phyloP scores from a whole-genome alignment of 1,140 invertebrate species.

The Eufriesea mexicana region DNA sequence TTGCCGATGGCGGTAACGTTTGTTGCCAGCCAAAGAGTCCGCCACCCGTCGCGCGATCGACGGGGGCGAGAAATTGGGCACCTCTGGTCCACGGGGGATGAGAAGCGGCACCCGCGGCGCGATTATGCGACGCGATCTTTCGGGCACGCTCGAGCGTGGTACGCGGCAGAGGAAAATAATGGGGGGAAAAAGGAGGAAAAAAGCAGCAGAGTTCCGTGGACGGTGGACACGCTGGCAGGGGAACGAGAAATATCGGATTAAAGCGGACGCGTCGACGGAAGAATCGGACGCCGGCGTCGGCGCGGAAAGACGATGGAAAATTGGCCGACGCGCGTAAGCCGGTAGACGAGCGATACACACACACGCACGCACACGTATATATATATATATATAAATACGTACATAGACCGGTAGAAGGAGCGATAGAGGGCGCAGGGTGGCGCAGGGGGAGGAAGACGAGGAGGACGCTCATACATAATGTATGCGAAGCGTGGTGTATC shows the following conservation, averaged over 20 bases:
- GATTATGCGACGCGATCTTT: slow-evolving; percentile 70
- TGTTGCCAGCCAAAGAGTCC: slow-evolving; percentile 51
- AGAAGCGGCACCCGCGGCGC: slow-evolving; percentile 76
- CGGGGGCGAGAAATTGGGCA: slow-evolving; percentile 78
- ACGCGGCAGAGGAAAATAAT: slow-evolving; percentile 4
- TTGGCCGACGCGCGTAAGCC: background rate
- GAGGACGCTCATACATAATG: slow-evolving; percentile 58
- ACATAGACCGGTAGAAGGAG: background rate
- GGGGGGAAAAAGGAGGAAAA: background rate
- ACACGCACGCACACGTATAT: too few relatives aligned
- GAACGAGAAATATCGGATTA: slow-evolving; percentile 39
- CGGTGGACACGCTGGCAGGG: background rate
- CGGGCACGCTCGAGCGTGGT: slow-evolving; percentile 58
- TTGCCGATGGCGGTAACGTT: slow-evolving; percentile 42
- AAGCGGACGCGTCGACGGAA: background rate
- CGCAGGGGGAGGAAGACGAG: background rate
- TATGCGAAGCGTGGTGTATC: slow-evolving; percentile 54
- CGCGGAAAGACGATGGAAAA: slow-evolving; percentile 18
- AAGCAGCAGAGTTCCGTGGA: background rate
- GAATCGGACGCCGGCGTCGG: slow-evolving; percentile 6
- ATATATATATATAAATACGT: too few relatives aligned
- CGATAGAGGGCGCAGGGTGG: background rate
- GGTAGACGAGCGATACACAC: background rate
- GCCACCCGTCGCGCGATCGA: slow-evolving; percentile 72
- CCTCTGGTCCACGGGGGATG: slow-evolving; percentile 63